Percentiles rank a stretch among this genome's conserved stretches.
These are phyloP conservation scores for Dromiciops gliroides DNA, from an alignment of 2,113 vertebrate genomes.

Conservation along the genomic window DNA sequence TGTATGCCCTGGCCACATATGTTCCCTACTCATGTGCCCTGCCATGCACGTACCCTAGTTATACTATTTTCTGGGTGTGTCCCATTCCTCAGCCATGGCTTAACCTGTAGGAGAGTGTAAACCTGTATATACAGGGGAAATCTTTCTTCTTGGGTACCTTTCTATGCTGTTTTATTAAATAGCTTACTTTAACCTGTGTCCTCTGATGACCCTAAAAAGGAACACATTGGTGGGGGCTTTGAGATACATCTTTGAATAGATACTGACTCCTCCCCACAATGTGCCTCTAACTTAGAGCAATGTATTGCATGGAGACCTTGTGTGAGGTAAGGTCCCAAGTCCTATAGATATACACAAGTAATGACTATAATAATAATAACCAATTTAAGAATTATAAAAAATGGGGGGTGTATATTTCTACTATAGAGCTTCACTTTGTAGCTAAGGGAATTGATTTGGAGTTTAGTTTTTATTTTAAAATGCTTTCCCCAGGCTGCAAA, in stretches of 20 bases:
- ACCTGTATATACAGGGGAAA: neutral
- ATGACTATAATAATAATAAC: conserved; percentile 64
- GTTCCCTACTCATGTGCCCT: neutral
- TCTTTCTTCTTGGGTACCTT: neutral
- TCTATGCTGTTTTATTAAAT: neutral
- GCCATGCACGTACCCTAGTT: neutral
- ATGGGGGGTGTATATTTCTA: conserved; percentile 50
- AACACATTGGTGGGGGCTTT: neutral
- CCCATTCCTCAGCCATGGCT: neutral
- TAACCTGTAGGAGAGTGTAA: neutral
- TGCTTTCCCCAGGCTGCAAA: conserved; percentile 30
- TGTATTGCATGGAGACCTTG: neutral
- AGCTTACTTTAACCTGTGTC: neutral
- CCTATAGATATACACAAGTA: conserved; percentile 2
- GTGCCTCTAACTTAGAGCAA: neutral
- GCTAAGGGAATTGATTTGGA: conserved; percentile 64
- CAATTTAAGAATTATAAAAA: conserved; percentile 58
- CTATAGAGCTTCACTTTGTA: conserved; percentile 56
- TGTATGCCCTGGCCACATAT: neutral
- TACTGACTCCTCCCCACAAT: neutral
- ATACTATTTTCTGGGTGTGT: neutral
- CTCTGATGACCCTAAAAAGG: neutral
- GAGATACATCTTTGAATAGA: neutral
- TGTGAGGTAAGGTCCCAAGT: neutral
- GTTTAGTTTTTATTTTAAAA: conserved; percentile 44